These are phyloP conservation scores for Plectus sambesii DNA, from an alignment of 1,140 invertebrate species.

Conservation along the genomic window DNA sequence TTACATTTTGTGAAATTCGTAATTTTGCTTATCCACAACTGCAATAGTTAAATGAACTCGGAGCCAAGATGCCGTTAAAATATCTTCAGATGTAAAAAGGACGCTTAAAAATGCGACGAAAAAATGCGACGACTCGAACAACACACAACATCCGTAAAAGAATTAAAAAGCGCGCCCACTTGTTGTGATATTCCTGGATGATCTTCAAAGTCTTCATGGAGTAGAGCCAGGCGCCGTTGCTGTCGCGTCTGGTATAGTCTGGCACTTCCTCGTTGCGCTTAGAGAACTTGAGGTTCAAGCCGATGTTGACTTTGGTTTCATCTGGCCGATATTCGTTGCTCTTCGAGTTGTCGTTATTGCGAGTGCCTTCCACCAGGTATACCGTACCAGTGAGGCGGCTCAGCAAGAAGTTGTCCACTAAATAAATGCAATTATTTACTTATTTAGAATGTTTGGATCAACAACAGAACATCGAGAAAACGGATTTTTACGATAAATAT, in stretches of 20 bases:
- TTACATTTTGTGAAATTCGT: slow-evolving; percentile 8
- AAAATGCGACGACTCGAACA: no score
- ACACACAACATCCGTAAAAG: no score
- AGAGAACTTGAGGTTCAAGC: slow-evolving; percentile 79
- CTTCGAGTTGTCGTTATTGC: slow-evolving; percentile 25
- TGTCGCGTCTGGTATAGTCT: slow-evolving; percentile 64
- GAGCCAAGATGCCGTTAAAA: no score
- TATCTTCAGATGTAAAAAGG: no score
- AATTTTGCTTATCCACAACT: no score
- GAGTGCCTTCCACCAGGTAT: slow-evolving; percentile 51
- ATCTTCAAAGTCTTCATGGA: slow-evolving; percentile 14
- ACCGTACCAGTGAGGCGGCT: slow-evolving; percentile 71
- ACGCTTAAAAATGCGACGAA: no score
- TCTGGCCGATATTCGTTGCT: slow-evolving; percentile 38
- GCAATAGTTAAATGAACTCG: no score
- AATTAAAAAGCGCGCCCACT: slow-evolving; percentile 6
- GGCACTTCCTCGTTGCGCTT: slow-evolving; percentile 61
- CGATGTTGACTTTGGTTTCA: slow-evolving; percentile 64
- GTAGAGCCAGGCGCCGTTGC: slow-evolving; percentile 37
- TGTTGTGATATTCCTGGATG: slow-evolving; percentile 19
- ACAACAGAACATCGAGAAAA: slow-evolving; percentile 2
- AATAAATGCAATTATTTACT: neutral
- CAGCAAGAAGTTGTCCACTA: slow-evolving; percentile 53
- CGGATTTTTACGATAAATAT: neutral
- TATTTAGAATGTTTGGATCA: neutral